Base-by-base conservation (phyloP, 1,140 invertebrate genomes). In the Apocrypta bakeri region DNA sequence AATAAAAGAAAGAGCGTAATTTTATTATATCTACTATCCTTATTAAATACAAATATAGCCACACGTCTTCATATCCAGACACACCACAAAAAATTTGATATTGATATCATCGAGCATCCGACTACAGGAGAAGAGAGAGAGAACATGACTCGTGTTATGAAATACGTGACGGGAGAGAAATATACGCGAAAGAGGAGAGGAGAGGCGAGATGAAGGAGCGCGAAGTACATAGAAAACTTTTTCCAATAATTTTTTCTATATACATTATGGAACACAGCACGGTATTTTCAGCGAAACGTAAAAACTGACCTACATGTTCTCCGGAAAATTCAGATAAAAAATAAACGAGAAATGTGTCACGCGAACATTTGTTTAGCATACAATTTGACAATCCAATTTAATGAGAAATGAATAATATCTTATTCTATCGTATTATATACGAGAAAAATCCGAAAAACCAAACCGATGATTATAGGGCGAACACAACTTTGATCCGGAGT, bases 221-320 rank as follows among this genome's bases (percentile, higher is more conserved):
- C 48, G 48, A 56, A 56, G 48, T 56, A 56, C 17, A 56, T 48
- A 40, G 72, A 71, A 17, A 74, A 74, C 40, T 74, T 74, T 74
- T 74, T 0, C 72, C 72, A 33, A 56, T 40, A 71, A 71, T 71
- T 71, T 56, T 79, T 79, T 61, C 42, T 40, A 9, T 74, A 71
- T 24, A 61, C 61, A 29, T 48, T 2, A 2, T 2, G 3, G 33
- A 2, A 9, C 33, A 37, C 33, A 2, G 9, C 33, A 37, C 33
- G 33, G 33, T 48, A 69, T 56, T 71, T 69, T 69, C 40, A 27
- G 27, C 12, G 25, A 31, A 42, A 69, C 29, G 64, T 69, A 37
- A 31, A 79, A 79, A 69, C 77, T 79, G 64, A 79, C 77, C 64
- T 48, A 48, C 29, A 48, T 48, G 31, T 69, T 48, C 25, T 42